phyloP scores from a whole-genome alignment of 2,888 invertebrate species.

The Cosmia pyralina region DNA sequence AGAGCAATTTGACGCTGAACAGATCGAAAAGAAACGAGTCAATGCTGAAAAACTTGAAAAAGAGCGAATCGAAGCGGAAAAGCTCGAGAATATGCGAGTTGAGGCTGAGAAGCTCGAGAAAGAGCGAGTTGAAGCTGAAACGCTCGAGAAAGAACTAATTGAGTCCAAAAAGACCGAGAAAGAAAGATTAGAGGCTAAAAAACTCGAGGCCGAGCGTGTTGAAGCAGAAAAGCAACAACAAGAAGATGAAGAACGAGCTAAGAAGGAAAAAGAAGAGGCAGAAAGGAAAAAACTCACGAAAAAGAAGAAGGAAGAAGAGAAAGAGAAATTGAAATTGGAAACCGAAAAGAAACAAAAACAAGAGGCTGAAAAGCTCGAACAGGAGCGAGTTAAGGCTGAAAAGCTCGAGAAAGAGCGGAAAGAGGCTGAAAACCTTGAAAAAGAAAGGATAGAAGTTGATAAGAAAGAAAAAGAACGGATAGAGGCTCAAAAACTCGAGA shows the following conservation, averaged over 20 bases:
- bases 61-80: not conserved
- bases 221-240: not conserved
- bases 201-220: not conserved
- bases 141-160: not conserved
- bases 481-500: not conserved
- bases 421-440: not conserved
- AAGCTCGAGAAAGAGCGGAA: not conserved
- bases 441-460: not conserved
- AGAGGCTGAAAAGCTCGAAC: not conserved
- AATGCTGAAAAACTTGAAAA: not conserved
- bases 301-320: not conserved
- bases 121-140: not conserved
- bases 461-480: not conserved
- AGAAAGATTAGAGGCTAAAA: not conserved
- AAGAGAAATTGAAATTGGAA: not conserved
- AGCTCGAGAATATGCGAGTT: not conserved
- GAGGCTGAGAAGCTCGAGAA: not conserved
- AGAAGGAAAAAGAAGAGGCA: not conserved
- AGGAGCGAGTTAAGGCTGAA: not conserved
- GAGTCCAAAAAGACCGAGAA: not conserved
- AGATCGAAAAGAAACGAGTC: not conserved
- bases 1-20: not conserved
- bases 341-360: not conserved
- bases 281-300: not conserved
- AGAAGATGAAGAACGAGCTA: not conserved